Evolutionary conservation across 2,113 vertebrate genomes (phyloP), one percentile per base, ranked within the genome.

Genomic region (Butastur rufipennis): DNA sequence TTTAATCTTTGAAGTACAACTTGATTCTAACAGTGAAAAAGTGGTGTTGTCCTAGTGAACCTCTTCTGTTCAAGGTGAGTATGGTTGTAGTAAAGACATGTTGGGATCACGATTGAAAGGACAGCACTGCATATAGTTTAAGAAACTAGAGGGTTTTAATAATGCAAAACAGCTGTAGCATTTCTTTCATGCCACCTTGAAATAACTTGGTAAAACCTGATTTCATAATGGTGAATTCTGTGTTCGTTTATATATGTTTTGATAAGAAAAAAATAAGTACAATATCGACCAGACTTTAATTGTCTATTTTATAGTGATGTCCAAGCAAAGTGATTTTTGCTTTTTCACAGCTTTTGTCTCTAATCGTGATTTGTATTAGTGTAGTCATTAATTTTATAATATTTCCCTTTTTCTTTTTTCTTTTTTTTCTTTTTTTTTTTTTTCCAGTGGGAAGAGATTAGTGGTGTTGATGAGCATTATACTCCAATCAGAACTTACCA

Each of bases 401-500:
- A 16, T 89, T 78, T 81, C 10, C 1, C 58, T 63, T 71, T 25
- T 36, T 48, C 5, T 34, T 27, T 7, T 27, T 62, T 47, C 78
- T 19, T 63, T 48, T 56, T 43, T 29, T 68, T 32, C 25, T 16
- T 2, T 20, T 53, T 59, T 40, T 71, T 72, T 40, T 70, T 53
- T 58, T 59, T 74, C 20, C 96, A 99, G 99, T 99, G 99, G 99
- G 99, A 99, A 98, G 99, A 99, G 97, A 99, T 99, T 94, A 99
- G 99, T 70, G 99, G 99, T 45, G 99, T 99, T 75, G 99, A 99
- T 87, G 99, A 99, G 91, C 99, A 99, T 93, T 99, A 99, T 97
- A 99, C 99, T 58, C 99, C 99, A 1, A 99, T 99, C 97, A 98
- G 99, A 96, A 99, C 99, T 66, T 99, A 99, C 97, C 99, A 99